Evolutionary conservation across 2,888 invertebrate genomes (phyloP).

Genomic region (Endomychus coccineus): DNA sequence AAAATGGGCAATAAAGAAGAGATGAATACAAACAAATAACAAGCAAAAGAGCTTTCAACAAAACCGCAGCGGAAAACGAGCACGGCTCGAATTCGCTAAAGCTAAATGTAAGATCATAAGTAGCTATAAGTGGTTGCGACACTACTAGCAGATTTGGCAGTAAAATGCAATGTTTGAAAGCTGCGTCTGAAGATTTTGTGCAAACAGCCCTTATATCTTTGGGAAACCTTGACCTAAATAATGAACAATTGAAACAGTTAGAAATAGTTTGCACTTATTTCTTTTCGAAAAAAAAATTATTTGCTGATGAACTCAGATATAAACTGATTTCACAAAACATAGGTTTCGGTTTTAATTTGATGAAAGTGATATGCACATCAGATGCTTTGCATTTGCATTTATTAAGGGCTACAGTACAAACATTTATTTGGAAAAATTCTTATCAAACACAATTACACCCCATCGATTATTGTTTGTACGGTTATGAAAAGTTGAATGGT

Average conservation of each 20-base stretch:
- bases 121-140: slow-evolving; percentile 21
- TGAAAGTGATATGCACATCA: slow-evolving; percentile 26
- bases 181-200: slow-evolving; percentile 22
- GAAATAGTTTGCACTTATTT: slow-evolving; percentile 22
- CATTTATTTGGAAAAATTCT: slow-evolving; percentile 24
- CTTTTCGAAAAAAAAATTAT: no score
- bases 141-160: slow-evolving; percentile 20
- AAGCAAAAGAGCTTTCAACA: no score
- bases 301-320: slow-evolving; percentile 23
- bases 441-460: no score
- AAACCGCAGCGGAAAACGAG: no score
- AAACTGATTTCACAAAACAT: slow-evolving; percentile 23
- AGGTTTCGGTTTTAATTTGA: slow-evolving; percentile 18
- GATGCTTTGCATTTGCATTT: slow-evolving; percentile 24
- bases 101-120: no score
- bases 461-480: no score
- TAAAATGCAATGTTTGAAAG: slow-evolving; percentile 18
- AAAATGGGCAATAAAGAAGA: no score
- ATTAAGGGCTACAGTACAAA: slow-evolving; percentile 26
- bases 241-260: slow-evolving; percentile 22
- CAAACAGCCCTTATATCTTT: slow-evolving; percentile 21
- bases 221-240: slow-evolving; percentile 19
- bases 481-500: no score
- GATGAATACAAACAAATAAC: no score
- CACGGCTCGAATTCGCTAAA: no score